A percentile compares a stretch with the other conserved stretches of the same genome.
Conservation (phyloP, 2,797 vertebrate genomes). For the Pagetopsis macropterus region DNA sequence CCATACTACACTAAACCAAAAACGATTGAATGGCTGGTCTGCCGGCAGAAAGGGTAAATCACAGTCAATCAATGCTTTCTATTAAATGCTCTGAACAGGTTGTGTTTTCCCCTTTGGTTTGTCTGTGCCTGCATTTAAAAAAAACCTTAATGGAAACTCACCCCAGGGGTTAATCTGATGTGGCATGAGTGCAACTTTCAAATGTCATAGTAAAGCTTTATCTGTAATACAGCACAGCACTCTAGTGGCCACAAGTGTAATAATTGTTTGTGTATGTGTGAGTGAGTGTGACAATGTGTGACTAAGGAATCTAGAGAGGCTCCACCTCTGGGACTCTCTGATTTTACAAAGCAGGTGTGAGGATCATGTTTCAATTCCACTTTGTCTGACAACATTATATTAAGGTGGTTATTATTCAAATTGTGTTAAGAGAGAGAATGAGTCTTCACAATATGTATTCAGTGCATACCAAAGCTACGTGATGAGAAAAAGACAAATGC, state of each 20-base stretch:
- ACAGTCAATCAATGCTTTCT: constrained; percentile 5
- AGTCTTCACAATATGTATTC: constrained; percentile 33
- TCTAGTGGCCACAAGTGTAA: constrained; percentile 85
- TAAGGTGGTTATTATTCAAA: constrained; percentile 30
- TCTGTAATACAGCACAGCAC: constrained; percentile 86
- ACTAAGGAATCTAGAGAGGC: constrained; percentile 11
- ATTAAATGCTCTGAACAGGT: constrained; percentile 25
- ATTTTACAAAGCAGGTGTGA: constrained; percentile 61
- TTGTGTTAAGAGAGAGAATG: constrained; percentile 35
- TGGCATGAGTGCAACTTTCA: constrained; percentile 52
- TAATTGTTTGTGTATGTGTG: constrained; percentile 49
- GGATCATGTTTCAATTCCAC: constrained; percentile 27
- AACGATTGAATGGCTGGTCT: background rate
- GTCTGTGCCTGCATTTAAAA: constrained; percentile 43
- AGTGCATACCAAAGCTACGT: constrained; percentile 59
- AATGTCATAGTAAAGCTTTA: constrained; percentile 69
- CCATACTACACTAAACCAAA: background rate
- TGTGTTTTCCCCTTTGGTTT: constrained; percentile 30
- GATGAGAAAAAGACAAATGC: constrained; percentile 60
- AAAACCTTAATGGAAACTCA: constrained; percentile 32
- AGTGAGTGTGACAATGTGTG: constrained; percentile 3
- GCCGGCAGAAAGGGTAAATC: constrained; percentile 4
- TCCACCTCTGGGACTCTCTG: constrained; percentile 42
- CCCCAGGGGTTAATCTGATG: constrained; percentile 40
- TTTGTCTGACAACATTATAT: constrained; percentile 13